Evolutionary conservation across 2,113 vertebrate genomes (phyloP).

Genomic region (Saccopteryx leptura): DNA sequence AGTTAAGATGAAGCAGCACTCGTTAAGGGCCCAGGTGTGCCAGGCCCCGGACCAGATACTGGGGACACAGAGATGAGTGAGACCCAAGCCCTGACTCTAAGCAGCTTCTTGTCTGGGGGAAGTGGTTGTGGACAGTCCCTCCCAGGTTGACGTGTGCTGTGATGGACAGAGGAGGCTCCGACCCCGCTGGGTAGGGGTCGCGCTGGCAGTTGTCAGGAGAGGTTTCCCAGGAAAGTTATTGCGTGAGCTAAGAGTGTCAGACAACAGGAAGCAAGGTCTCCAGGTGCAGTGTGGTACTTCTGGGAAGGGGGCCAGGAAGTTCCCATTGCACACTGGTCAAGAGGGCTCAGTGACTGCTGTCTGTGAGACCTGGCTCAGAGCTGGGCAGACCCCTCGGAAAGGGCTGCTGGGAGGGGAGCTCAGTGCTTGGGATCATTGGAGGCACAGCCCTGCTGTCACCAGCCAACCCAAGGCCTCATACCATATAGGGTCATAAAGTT

Average conservation of each 20-base stretch:
- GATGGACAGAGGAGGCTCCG: background rate
- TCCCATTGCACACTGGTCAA: background rate
- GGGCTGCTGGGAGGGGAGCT: background rate
- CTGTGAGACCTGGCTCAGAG: background rate
- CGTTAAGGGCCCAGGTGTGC: no score
- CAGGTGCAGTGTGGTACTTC: background rate
- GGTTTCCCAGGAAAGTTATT: background rate
- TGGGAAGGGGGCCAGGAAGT: background rate
- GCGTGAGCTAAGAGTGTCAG: no score
- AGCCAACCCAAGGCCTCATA: no score
- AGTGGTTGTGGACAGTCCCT: background rate
- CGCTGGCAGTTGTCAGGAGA: background rate
- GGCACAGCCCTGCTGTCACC: background rate
- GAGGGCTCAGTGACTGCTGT: background rate
- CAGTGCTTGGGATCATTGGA: background rate
- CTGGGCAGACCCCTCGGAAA: background rate
- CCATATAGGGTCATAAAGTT: background rate
- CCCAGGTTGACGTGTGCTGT: accelerated
- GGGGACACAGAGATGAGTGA: background rate
- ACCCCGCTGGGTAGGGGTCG: accelerated
- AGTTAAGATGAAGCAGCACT: background rate
- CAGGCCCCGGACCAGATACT: background rate
- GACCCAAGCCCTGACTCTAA: background rate
- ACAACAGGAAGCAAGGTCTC: background rate
- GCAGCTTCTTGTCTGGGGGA: background rate